Percentiles rank a stretch among this genome's conserved stretches.
Evolutionary conservation across 2,888 invertebrate genomes (phyloP).

Genomic region (Sepioteuthis lessoniana): DNA sequence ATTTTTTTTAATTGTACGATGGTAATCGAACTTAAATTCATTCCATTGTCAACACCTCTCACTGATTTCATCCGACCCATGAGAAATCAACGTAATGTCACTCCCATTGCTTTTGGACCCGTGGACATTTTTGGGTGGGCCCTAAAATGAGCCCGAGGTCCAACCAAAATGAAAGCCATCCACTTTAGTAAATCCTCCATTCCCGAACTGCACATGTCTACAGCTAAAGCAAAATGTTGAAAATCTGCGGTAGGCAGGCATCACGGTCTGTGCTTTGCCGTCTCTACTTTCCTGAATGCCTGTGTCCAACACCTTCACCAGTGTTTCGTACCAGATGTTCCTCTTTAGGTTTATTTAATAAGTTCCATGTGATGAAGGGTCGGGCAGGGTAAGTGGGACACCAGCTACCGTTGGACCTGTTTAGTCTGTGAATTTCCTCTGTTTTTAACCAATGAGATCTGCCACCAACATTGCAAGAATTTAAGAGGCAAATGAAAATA

Average conservation of each 20-base stretch:
- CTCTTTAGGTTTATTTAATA: neutral
- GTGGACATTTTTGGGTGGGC: neutral
- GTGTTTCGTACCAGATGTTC: neutral
- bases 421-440: constrained; percentile 6
- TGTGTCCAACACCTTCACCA: constrained; percentile 9
- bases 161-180: neutral
- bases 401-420: neutral
- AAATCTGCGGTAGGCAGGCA: constrained; percentile 24
- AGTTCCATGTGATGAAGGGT: constrained; percentile 20
- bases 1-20: too few relatives aligned
- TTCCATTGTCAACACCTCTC: too few relatives aligned
- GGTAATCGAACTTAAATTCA: too few relatives aligned
- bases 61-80: too few relatives aligned
- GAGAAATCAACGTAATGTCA: too few relatives aligned
- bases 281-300: neutral
- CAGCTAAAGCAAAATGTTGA: neutral
- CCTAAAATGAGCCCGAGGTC: neutral
- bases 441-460: neutral
- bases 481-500: neutral
- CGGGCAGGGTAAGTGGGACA: neutral
- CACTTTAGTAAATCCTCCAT: neutral
- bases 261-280: neutral
- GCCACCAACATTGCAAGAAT: constrained; percentile 6
- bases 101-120: neutral
- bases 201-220: neutral